Evolutionary conservation across 2,113 vertebrate species (phyloP).

Genomic region (Tenrec ecaudatus): DNA sequence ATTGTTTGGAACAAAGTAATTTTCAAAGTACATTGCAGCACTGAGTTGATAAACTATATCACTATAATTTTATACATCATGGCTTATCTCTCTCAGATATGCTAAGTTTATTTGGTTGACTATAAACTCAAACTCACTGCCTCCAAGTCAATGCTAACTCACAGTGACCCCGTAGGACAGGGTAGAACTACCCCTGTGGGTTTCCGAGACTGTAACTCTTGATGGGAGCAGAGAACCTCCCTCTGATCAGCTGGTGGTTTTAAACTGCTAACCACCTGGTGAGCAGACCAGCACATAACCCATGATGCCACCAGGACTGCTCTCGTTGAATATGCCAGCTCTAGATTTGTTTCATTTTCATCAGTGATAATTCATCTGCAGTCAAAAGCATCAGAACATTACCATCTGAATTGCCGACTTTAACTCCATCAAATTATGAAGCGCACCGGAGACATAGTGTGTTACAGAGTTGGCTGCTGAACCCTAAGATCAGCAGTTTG

Average conservation of each 20-base stretch:
- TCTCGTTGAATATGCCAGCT: background rate
- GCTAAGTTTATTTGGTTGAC: constrained; percentile 49
- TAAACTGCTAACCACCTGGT: too few relatives aligned
- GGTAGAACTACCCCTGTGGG: too few relatives aligned
- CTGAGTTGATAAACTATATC: constrained; percentile 40
- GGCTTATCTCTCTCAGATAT: constrained; percentile 11
- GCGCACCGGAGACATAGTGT: too few relatives aligned
- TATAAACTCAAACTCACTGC: background rate
- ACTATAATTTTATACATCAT: background rate
- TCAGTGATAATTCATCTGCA: constrained; percentile 40
- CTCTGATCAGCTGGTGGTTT: too few relatives aligned
- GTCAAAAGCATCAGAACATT: constrained; percentile 37
- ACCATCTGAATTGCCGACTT: constrained; percentile 38
- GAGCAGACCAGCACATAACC: too few relatives aligned
- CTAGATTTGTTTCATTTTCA: constrained; percentile 45
- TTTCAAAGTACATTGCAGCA: constrained; percentile 35
- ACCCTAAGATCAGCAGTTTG: too few relatives aligned
- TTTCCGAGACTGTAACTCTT: too few relatives aligned
- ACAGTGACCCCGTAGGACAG: too few relatives aligned
- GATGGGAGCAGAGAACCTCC: too few relatives aligned
- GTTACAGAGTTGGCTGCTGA: too few relatives aligned
- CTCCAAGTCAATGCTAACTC: too few relatives aligned
- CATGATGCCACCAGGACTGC: too few relatives aligned
- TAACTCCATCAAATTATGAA: background rate
- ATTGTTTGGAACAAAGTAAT: constrained; percentile 46